Conservation (phyloP, 2,797 vertebrate genomes). For the Chrysocyon brachyurus region DNA sequence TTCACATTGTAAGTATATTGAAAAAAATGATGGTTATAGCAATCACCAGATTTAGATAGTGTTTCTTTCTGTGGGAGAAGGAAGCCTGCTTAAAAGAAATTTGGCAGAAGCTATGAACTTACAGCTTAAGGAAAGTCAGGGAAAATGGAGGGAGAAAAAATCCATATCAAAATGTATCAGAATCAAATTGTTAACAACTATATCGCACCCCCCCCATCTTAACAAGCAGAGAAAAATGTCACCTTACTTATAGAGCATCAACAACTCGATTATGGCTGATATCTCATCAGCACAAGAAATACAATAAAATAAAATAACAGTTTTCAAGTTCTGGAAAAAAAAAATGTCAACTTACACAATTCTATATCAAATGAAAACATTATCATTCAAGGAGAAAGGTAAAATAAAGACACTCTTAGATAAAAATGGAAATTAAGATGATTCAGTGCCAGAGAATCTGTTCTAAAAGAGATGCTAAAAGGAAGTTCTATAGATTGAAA, state of each 20-base stretch:
- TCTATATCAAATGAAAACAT: background rate
- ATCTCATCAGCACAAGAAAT: background rate
- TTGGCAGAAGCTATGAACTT: background rate
- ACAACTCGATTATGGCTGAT: background rate
- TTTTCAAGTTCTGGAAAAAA: background rate
- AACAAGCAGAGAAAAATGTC: background rate
- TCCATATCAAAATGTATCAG: background rate
- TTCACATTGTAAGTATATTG: background rate
- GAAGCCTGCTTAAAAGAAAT: background rate
- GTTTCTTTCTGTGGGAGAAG: background rate
- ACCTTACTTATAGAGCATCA: background rate
- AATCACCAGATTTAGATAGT: background rate
- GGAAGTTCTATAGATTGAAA: background rate
- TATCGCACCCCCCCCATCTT: background rate
- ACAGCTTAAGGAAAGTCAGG: background rate
- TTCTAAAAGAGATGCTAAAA: background rate
- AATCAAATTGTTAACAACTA: background rate
- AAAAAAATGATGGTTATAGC: background rate
- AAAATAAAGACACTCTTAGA: background rate
- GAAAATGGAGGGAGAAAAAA: background rate
- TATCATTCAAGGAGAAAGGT: background rate
- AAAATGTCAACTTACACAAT: background rate
- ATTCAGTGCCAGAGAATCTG: background rate
- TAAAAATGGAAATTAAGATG: background rate
- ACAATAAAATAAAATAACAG: background rate